Conservation (phyloP, 2,113 vertebrate species). For the Cairina moschata region DNA sequence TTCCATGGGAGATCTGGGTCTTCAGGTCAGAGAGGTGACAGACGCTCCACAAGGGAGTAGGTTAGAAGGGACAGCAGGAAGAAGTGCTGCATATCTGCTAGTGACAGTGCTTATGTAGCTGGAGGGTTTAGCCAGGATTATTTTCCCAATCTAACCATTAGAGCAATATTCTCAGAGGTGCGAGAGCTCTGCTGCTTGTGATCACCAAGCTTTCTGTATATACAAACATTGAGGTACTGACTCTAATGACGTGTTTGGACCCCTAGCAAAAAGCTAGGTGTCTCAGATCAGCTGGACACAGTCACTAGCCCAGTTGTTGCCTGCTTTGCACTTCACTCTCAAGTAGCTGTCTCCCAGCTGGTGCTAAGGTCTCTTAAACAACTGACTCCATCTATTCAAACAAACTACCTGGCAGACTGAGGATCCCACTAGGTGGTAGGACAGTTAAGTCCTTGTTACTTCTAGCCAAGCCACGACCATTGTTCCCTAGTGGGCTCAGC, state of each 20-base stretch:
- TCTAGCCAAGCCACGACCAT: background rate
- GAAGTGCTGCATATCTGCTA: rapidly evolving
- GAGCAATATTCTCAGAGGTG: background rate
- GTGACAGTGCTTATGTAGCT: background rate
- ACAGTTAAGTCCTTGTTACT: background rate
- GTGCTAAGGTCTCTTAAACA: background rate
- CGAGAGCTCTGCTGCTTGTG: rapidly evolving
- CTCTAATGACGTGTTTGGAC: too few relatives aligned
- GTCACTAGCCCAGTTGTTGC: background rate
- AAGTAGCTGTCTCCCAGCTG: background rate
- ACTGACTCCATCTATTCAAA: background rate
- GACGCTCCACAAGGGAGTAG: rapidly evolving
- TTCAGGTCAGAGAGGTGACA: rapidly evolving
- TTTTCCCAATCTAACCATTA: background rate
- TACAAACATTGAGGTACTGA: background rate
- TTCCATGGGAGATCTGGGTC: background rate
- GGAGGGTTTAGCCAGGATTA: background rate
- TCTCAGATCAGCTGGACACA: background rate
- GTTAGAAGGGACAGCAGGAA: rapidly evolving
- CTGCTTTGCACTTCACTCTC: background rate
- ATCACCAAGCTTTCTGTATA: background rate
- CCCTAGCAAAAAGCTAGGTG: rapidly evolving
- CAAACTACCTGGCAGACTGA: background rate
- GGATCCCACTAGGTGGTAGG: conserved; percentile 53
- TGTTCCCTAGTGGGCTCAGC: background rate